These are phyloP conservation scores for Fregetta grallaria DNA, from an alignment of 2,113 vertebrate genomes.

Conservation along the genomic window DNA sequence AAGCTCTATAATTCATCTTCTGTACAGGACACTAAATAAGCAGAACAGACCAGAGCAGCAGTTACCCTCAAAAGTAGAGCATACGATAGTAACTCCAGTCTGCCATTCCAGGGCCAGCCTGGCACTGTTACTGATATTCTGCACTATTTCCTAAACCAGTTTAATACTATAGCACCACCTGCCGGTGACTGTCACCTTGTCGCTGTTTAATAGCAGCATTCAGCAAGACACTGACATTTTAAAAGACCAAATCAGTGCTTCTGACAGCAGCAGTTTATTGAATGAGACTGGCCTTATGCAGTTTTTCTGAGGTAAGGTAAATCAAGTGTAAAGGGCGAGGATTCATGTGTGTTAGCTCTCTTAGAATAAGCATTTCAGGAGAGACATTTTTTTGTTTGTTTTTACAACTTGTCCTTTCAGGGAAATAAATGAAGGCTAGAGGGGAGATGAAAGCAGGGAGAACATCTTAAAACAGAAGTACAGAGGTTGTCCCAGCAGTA, in stretches of 20 bases:
- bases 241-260: not conserved
- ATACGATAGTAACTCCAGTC: not conserved
- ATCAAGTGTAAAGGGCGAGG: not conserved
- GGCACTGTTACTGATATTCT: not conserved
- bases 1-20: not conserved
- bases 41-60: not conserved
- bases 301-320: not conserved
- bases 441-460: not conserved
- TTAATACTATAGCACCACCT: not conserved
- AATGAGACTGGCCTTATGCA: not conserved
- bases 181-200: not conserved
- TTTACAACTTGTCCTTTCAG: not conserved
- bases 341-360: not conserved
- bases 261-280: constrained; percentile 12
- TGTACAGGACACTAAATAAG: not conserved
- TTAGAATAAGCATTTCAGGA: not conserved
- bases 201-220: not conserved
- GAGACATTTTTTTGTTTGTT: not conserved
- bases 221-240: not conserved
- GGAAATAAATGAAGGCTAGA: not conserved
- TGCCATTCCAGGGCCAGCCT: not conserved
- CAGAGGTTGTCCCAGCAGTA: not conserved
- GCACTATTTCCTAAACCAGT: not conserved
- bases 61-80: not conserved
- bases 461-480: not conserved